Evolutionary conservation across 2,113 vertebrate genomes (phyloP).

Genomic region (Rhabdomys dilectus): DNA sequence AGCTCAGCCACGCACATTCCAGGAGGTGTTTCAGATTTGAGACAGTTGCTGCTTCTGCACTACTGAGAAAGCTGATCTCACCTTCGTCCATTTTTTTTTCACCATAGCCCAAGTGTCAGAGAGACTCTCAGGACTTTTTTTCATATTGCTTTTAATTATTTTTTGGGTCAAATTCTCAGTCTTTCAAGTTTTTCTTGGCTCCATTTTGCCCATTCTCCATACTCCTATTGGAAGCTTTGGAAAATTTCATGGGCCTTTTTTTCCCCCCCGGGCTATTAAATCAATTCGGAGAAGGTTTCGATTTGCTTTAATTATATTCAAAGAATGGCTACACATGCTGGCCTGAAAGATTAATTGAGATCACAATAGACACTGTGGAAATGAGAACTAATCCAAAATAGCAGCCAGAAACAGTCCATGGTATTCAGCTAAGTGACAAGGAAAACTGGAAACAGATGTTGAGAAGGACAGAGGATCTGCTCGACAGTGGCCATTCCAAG

Average conservation of each 20-base stretch:
- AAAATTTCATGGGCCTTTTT: neutral
- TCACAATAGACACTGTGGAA: neutral
- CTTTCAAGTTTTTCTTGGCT: neutral
- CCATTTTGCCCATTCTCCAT: neutral
- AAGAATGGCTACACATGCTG: neutral
- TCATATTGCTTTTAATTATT: neutral
- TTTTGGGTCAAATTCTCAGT: neutral
- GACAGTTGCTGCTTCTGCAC: neutral
- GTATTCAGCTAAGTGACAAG: conserved; percentile 42
- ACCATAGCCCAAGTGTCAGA: neutral
- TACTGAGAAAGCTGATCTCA: neutral
- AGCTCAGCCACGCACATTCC: neutral
- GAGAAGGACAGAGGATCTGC: conserved; percentile 7
- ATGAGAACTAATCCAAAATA: conserved; percentile 45
- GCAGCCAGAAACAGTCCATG: neutral
- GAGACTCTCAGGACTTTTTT: conserved; percentile 24
- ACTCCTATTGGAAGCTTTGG: conserved; percentile 11
- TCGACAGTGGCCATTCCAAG: neutral
- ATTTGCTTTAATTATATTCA: conserved; percentile 51
- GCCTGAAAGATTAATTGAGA: conserved; percentile 52
- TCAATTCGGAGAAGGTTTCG: conserved; percentile 49
- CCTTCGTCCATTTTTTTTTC: conserved; percentile 29
- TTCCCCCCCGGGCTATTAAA: neutral
- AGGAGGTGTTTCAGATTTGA: neutral
- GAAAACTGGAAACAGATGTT: conserved; percentile 62